A percentile compares a stretch with the other conserved stretches of the same genome.
Conservation (phyloP, 2,113 vertebrate species). For the Tachycineta bicolor region DNA sequence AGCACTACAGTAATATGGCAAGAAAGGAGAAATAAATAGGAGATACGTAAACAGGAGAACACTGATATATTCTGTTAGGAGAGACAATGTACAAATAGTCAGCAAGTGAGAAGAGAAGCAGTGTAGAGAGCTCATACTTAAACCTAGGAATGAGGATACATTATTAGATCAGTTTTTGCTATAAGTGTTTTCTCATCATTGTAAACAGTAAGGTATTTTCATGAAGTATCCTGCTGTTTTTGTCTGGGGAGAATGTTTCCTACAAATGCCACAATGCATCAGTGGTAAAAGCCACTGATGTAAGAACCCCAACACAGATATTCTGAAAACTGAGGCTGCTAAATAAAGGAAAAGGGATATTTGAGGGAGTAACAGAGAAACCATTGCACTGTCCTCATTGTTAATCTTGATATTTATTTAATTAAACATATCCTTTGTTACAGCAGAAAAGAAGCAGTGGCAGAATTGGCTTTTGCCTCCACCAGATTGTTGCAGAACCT, state of each 20-base stretch:
- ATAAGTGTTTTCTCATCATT: not conserved
- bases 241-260: not conserved
- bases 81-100: not conserved
- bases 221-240: not conserved
- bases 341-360: not conserved
- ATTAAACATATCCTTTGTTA: constrained; percentile 37
- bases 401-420: constrained; percentile 22
- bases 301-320: not conserved
- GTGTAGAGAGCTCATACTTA: not conserved
- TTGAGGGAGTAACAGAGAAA: not conserved
- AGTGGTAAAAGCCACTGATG: not conserved
- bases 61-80: not conserved
- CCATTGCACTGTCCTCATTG: not conserved
- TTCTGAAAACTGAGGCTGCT: not conserved
- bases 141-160: not conserved
- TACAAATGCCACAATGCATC: not conserved
- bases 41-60: not conserved
- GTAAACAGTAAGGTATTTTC: not conserved
- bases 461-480: constrained; percentile 35
- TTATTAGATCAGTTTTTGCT: not conserved
- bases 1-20: not conserved
- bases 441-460: not conserved
- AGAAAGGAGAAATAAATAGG: not conserved
- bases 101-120: not conserved
- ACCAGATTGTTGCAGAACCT: constrained; percentile 20